Evolutionary conservation across 2,113 vertebrate genomes (phyloP).

Genomic region (Motacilla alba): DNA sequence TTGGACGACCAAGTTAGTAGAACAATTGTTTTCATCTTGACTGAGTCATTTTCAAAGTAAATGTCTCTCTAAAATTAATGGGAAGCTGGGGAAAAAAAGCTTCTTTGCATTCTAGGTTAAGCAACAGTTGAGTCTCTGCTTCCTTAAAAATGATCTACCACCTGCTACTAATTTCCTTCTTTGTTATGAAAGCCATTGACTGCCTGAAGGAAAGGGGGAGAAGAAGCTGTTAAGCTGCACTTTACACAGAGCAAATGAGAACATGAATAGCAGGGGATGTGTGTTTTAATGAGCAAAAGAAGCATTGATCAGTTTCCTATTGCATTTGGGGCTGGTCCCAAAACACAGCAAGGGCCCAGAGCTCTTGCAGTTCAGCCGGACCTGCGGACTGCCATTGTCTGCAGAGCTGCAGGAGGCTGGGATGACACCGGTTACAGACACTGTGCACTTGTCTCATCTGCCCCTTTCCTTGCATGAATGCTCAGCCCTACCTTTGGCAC

Average conservation of each 20-base stretch:
- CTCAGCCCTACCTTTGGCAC: not conserved
- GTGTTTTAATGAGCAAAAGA: conserved; percentile 43
- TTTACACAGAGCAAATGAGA: conserved; percentile 47
- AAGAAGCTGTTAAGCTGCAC: conserved; percentile 49
- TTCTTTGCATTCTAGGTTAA: conserved; percentile 17
- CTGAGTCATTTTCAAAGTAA: not conserved
- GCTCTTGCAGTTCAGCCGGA: not conserved
- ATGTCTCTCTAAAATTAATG: not conserved
- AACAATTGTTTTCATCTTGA: not conserved
- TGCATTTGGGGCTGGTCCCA: not conserved
- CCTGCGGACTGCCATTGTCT: not conserved
- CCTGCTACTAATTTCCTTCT: conserved; percentile 60
- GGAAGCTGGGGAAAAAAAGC: not conserved
- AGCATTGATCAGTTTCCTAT: conserved; percentile 34
- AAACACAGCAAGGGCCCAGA: not conserved
- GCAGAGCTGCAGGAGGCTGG: not conserved
- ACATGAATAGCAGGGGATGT: conserved; percentile 50
- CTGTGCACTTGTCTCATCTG: not conserved
- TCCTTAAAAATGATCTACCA: conserved; percentile 52
- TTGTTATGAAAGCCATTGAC: conserved; percentile 20
- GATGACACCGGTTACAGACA: accelerated
- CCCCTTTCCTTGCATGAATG: not conserved
- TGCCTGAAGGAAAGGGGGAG: conserved; percentile 42
- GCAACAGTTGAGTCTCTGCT: conserved; percentile 15
- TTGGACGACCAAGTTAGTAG: not conserved